Conservation (phyloP, 2,113 vertebrate genomes). For the Leptobrachium leishanense region DNA sequence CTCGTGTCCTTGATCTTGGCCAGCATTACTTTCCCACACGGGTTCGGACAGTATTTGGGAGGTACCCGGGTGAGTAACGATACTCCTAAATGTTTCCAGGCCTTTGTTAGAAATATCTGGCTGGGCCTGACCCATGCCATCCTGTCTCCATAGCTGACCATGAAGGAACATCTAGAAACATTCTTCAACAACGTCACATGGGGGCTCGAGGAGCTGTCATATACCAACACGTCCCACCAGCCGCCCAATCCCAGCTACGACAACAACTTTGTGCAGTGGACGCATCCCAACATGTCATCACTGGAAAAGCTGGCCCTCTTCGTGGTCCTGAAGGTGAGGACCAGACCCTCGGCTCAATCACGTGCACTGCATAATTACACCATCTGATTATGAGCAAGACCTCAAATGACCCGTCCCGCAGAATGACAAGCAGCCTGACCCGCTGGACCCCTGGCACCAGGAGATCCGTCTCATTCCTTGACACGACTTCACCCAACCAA, state of each 20-base stretch:
- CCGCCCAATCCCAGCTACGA: slow-evolving; percentile 24
- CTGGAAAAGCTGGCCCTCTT: slow-evolving; percentile 50
- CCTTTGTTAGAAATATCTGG: too few relatives aligned
- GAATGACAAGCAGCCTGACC: too few relatives aligned
- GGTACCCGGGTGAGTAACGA: slow-evolving; percentile 24
- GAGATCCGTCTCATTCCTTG: too few relatives aligned
- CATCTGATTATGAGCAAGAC: too few relatives aligned
- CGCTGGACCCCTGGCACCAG: too few relatives aligned
- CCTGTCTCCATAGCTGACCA: slow-evolving; percentile 29
- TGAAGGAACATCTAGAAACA: slow-evolving; percentile 52
- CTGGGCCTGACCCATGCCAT: too few relatives aligned
- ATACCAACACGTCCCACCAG: background rate
- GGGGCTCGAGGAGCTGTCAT: slow-evolving; percentile 30
- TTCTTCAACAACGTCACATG: slow-evolving; percentile 52
- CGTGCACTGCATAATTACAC: too few relatives aligned
- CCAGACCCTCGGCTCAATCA: too few relatives aligned
- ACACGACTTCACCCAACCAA: too few relatives aligned
- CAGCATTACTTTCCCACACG: slow-evolving; percentile 52
- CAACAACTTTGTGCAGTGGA: slow-evolving; percentile 47
- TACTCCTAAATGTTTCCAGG: background rate
- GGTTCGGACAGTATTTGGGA: slow-evolving; percentile 50
- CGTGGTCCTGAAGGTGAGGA: slow-evolving; percentile 41
- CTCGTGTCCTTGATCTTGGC: slow-evolving; percentile 44
- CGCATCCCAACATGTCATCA: slow-evolving; percentile 21
- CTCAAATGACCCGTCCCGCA: too few relatives aligned